phyloP scores from a whole-genome alignment of 2,797 vertebrate genomes.

The Betta splendens region DNA sequence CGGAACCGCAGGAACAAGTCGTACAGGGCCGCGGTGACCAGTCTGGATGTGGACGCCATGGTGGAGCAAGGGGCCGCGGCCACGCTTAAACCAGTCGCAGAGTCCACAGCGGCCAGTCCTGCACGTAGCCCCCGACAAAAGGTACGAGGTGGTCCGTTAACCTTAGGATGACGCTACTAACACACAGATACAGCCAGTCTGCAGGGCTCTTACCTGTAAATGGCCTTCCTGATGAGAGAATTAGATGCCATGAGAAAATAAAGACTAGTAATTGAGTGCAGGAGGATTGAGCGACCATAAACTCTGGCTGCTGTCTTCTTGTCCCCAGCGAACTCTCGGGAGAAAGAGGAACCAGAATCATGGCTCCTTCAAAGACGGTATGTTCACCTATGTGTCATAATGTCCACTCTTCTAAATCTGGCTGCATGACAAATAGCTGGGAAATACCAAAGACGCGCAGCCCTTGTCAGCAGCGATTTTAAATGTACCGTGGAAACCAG shows the following conservation, averaged over 20 bases:
- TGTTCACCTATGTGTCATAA: constrained; percentile 62
- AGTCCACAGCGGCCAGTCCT: constrained; percentile 65
- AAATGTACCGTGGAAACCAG: too few species aligned
- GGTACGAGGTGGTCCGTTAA: constrained; percentile 48
- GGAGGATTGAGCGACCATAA: constrained; percentile 25
- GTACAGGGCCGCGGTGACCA: constrained; percentile 89
- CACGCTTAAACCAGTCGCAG: constrained; percentile 72
- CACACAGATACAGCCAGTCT: too few species aligned
- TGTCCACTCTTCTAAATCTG: constrained; percentile 40
- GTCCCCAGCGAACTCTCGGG: constrained; percentile 83
- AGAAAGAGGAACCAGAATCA: constrained; percentile 85
- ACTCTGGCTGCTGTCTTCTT: constrained; percentile 39
- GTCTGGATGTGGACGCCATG: constrained; percentile 48
- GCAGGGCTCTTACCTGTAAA: not conserved
- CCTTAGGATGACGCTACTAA: too few species aligned
- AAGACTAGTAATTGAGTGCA: not conserved
- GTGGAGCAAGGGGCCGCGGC: not conserved
- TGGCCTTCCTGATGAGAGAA: not conserved
- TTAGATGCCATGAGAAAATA: not conserved
- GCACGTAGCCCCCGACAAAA: constrained; percentile 63
- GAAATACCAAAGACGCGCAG: constrained; percentile 38
- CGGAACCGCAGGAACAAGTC: constrained; percentile 92
- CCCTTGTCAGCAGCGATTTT: too few species aligned
- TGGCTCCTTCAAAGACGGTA: constrained; percentile 97
- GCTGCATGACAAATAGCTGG: constrained; percentile 18